Conservation (phyloP, 2,888 invertebrate species). For the Ennomos erosarius region DNA sequence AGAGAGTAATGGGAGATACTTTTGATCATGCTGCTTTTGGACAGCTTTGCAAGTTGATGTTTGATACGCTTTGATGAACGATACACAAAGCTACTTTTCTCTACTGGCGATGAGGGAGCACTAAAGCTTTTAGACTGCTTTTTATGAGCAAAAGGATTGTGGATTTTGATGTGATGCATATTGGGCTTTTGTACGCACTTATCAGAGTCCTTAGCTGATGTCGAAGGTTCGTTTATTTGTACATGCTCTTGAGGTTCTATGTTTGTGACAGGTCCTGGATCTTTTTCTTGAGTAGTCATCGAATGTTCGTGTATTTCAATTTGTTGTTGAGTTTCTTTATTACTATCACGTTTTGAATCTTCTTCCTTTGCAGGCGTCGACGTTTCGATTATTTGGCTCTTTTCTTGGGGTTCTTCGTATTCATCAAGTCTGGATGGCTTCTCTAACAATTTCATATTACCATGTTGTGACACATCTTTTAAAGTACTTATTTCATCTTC, state of each 20-base stretch:
- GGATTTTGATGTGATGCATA: slow-evolving; percentile 67
- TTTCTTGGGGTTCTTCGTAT: too few species aligned
- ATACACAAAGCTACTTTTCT: slow-evolving; percentile 73
- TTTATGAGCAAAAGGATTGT: slow-evolving; percentile 75
- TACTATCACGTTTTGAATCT: slow-evolving; percentile 8
- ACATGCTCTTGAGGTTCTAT: slow-evolving; percentile 34
- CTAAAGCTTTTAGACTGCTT: slow-evolving; percentile 73
- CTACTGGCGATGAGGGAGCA: slow-evolving; percentile 76
- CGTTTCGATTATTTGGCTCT: background rate
- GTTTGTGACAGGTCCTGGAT: slow-evolving; percentile 21
- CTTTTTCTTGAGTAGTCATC: slow-evolving; percentile 37
- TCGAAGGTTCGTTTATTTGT: slow-evolving; percentile 42
- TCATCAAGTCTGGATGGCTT: too few species aligned
- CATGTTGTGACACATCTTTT: background rate
- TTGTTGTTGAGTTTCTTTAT: slow-evolving; percentile 34
- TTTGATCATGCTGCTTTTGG: slow-evolving; percentile 78
- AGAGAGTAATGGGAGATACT: slow-evolving; percentile 78
- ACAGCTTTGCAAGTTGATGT: slow-evolving; percentile 71
- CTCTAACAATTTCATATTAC: too few species aligned
- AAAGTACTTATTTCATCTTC: slow-evolving; percentile 2
- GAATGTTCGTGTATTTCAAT: slow-evolving; percentile 42
- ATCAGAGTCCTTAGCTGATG: slow-evolving; percentile 49
- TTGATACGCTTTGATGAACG: slow-evolving; percentile 76
- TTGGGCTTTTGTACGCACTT: slow-evolving; percentile 65
- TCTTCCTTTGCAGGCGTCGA: background rate